Evolutionary conservation across 2,113 vertebrate genomes (phyloP).

Genomic region (Myrmophylax atrothorax): DNA sequence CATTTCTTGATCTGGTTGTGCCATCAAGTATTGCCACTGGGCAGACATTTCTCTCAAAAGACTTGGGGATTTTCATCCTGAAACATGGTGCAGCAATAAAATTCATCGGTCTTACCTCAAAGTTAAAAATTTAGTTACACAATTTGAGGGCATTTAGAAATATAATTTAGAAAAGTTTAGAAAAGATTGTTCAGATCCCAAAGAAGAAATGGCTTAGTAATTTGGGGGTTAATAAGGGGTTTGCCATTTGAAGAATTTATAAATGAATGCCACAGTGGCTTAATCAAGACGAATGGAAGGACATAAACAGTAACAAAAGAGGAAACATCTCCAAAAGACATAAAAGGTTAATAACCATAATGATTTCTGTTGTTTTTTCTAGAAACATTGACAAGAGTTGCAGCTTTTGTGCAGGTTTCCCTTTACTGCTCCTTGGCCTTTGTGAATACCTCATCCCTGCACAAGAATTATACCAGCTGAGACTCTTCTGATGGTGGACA

Average conservation of each 20-base stretch:
- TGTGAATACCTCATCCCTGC: neutral
- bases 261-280: neutral
- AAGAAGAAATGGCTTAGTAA: neutral
- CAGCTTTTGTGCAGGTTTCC: neutral
- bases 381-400: neutral
- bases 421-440: neutral
- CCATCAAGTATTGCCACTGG: neutral
- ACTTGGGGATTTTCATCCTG: neutral
- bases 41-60: neutral
- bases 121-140: neutral
- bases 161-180: no score
- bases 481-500: neutral
- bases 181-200: neutral
- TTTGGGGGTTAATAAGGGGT: fast-evolving
- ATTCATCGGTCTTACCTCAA: neutral
- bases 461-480: neutral
- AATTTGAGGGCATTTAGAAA: neutral
- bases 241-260: neutral
- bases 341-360: neutral
- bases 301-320: neutral
- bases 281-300: neutral
- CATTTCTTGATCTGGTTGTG: neutral
- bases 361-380: neutral
- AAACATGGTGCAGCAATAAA: neutral
- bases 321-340: neutral